Conservation (phyloP, 2,113 vertebrate species). For the Rhinoptilus africanus region DNA sequence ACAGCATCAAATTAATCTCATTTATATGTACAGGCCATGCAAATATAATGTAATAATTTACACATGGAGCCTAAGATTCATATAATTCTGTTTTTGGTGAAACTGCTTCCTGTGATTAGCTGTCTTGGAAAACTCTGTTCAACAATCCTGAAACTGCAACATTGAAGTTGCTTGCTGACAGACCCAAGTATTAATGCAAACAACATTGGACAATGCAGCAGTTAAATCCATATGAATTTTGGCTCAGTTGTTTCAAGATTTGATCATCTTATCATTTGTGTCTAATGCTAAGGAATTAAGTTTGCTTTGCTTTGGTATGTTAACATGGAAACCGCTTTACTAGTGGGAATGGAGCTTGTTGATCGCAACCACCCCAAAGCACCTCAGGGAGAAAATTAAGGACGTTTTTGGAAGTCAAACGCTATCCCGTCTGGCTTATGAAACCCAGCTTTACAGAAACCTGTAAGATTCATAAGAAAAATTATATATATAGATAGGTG, state of each 20-base stretch:
- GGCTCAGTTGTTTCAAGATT: not conserved
- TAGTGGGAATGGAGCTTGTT: not conserved
- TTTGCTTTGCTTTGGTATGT: not conserved
- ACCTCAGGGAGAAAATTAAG: not conserved
- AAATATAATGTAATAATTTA: not conserved
- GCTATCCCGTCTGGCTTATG: not conserved
- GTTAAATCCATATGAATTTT: not conserved
- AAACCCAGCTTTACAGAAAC: not conserved
- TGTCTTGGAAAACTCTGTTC: not conserved
- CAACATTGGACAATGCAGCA: not conserved
- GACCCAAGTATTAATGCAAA: not conserved
- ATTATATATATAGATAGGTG: not conserved
- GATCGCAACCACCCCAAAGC: not conserved
- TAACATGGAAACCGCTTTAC: not conserved
- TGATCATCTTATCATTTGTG: not conserved
- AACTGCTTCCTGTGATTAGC: not conserved
- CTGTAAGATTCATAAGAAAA: not conserved
- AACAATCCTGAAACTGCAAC: not conserved
- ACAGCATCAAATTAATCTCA: not conserved
- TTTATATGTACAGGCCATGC: not conserved
- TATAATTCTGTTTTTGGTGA: not conserved
- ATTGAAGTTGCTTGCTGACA: not conserved
- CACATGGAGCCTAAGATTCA: not conserved
- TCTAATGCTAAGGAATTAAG: not conserved
- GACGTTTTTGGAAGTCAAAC: not conserved